phyloP scores from a whole-genome alignment of 1,140 invertebrate genomes.

The Hycleus cichorii region DNA sequence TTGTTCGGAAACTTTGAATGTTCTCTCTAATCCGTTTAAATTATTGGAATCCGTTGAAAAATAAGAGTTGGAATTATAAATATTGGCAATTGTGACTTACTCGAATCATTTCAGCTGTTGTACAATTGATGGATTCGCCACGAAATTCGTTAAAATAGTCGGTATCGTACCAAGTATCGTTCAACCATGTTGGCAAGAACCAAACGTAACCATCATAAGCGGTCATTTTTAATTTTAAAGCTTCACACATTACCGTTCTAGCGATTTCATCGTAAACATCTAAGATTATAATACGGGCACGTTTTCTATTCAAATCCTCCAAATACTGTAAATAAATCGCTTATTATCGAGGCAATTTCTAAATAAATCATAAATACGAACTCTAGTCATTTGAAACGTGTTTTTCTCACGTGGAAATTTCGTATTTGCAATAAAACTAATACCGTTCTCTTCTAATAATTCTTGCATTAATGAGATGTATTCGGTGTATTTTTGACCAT shows the following conservation, averaged over 20 bases:
- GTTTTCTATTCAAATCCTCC: constrained; percentile 57
- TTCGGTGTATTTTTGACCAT: constrained; percentile 73
- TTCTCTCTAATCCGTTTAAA: neutral
- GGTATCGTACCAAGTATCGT: constrained; percentile 59
- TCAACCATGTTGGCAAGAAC: constrained; percentile 73
- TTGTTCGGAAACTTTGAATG: no score
- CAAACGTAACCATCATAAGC: constrained; percentile 66
- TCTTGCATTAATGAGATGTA: constrained; percentile 68
- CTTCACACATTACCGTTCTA: constrained; percentile 67
- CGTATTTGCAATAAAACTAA: constrained; percentile 60
- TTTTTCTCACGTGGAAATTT: constrained; percentile 56
- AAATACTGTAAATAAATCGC: constrained; percentile 52
- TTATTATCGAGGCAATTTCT: neutral
- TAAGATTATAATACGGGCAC: constrained; percentile 68
- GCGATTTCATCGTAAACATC: constrained; percentile 65
- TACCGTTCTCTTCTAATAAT: constrained; percentile 51
- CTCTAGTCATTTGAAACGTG: constrained; percentile 32
- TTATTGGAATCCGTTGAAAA: neutral
- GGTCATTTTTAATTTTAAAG: constrained; percentile 62
- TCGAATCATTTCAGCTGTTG: constrained; percentile 53
- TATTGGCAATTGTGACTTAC: constrained; percentile 26
- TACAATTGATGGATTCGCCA: constrained; percentile 52
- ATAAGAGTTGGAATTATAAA: neutral
- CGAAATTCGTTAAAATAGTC: constrained; percentile 48
- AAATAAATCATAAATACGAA: constrained; percentile 18